Percentiles rank a stretch among this genome's conserved stretches.
phyloP scores from a whole-genome alignment of 1,140 invertebrate species.

The Latrodectus geometricus region DNA sequence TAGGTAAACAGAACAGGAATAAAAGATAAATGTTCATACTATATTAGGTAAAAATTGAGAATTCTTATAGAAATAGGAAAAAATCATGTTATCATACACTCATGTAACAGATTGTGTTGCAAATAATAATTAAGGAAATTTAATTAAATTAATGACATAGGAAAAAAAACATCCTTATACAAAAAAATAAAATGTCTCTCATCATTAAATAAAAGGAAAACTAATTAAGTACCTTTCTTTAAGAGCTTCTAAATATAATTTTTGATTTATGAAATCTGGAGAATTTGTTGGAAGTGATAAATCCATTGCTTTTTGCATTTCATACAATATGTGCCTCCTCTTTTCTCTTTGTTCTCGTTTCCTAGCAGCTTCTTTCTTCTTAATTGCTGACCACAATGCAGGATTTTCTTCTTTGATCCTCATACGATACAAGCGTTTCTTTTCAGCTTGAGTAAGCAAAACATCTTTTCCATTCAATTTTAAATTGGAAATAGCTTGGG shows the following conservation, averaged over 20 bases:
- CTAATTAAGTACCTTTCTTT: constrained; percentile 36
- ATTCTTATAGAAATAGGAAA: too few species aligned
- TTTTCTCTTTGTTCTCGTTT: constrained; percentile 35
- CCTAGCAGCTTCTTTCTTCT: constrained; percentile 25
- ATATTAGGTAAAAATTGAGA: too few species aligned
- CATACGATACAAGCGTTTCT: constrained; percentile 20
- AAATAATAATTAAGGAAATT: too few species aligned
- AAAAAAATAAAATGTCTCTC: background rate
- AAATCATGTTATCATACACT: too few species aligned
- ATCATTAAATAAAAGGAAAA: background rate
- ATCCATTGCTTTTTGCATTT: constrained; percentile 40
- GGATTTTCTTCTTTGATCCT: constrained; percentile 44
- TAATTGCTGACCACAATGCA: constrained; percentile 27
- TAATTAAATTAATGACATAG: too few species aligned
- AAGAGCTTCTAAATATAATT: constrained; percentile 38
- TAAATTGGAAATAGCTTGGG: too few species aligned
- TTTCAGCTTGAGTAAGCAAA: constrained; percentile 34
- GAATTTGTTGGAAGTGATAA: background rate
- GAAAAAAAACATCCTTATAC: too few species aligned
- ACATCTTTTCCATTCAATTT: background rate
- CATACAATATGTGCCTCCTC: constrained; percentile 3
- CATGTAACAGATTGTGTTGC: too few species aligned
- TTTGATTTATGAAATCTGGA: constrained; percentile 18
- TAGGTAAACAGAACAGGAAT: too few species aligned
- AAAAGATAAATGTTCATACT: too few species aligned